Evolutionary conservation across 2,888 invertebrate species (phyloP).

Genomic region (Epinotia demarniana): DNA sequence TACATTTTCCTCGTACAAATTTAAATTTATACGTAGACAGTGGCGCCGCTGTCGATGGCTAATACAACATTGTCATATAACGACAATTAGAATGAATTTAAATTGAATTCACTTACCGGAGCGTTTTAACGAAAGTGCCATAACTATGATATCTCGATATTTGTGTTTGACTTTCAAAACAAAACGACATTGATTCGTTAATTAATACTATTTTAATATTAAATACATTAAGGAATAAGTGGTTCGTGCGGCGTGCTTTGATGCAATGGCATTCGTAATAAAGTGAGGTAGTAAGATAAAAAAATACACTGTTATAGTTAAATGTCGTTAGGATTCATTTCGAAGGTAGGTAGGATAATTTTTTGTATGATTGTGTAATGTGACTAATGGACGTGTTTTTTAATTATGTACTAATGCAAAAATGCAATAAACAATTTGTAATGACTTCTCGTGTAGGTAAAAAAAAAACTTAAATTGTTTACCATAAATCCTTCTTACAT

Average conservation of each 20-base stretch:
- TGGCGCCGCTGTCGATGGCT: conserved; percentile 6
- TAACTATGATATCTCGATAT: conserved; percentile 21
- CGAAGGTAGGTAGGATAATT: neutral
- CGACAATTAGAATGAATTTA: conserved; percentile 38
- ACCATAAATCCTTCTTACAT: too few species aligned
- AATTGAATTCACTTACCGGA: conserved; percentile 36
- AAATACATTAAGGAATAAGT: neutral
- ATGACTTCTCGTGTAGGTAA: neutral
- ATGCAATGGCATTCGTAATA: conserved; percentile 50
- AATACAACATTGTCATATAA: conserved; percentile 18
- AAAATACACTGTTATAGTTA: neutral
- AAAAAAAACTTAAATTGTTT: neutral
- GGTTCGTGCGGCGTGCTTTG: conserved; percentile 15
- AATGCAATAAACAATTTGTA: too few species aligned
- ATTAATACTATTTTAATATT: conserved; percentile 11
- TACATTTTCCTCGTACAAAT: neutral
- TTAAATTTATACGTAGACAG: neutral
- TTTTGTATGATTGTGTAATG: neutral
- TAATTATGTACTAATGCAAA: neutral
- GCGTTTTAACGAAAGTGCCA: conserved; percentile 19
- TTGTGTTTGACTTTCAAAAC: conserved; percentile 6
- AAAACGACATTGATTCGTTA: neutral
- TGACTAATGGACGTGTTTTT: neutral
- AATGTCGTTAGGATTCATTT: neutral
- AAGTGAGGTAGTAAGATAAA: conserved; percentile 30